These are phyloP conservation scores for Harpagus bidentatus DNA, from an alignment of 2,113 vertebrate genomes.

Conservation along the genomic window DNA sequence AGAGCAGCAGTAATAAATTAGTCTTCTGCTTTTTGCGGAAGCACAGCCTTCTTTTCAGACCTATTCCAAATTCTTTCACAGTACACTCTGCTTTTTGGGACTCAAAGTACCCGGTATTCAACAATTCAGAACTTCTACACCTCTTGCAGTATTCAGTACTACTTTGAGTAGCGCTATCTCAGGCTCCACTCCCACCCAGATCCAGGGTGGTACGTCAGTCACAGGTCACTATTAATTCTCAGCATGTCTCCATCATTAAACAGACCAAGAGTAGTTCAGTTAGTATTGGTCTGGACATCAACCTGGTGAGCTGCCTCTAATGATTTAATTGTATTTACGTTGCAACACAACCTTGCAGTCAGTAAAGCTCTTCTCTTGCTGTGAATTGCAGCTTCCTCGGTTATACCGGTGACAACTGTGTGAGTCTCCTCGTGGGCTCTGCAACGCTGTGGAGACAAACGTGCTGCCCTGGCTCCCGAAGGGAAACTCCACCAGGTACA, in stretches of 20 bases:
- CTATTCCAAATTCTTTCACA: neutral
- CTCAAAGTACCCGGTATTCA: neutral
- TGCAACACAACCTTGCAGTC: neutral
- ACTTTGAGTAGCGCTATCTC: neutral
- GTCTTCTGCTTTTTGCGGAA: neutral
- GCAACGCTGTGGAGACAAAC: neutral
- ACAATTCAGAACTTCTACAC: neutral
- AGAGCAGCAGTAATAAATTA: neutral
- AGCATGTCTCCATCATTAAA: neutral
- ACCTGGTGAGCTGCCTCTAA: neutral
- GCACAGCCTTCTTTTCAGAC: neutral
- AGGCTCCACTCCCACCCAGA: neutral
- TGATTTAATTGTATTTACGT: neutral
- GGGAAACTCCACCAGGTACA: neutral
- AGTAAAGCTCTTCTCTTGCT: neutral
- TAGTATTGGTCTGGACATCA: neutral
- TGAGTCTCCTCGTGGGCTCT: neutral
- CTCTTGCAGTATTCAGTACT: neutral
- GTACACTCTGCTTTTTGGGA: neutral
- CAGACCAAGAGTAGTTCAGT: neutral
- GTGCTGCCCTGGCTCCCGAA: neutral
- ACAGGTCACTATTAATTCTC: neutral
- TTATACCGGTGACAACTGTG: neutral
- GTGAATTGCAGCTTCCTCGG: neutral
- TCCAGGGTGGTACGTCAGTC: neutral